Base-by-base conservation (phyloP, 2,888 invertebrate genomes). In the Cheilosia variabilis region DNA sequence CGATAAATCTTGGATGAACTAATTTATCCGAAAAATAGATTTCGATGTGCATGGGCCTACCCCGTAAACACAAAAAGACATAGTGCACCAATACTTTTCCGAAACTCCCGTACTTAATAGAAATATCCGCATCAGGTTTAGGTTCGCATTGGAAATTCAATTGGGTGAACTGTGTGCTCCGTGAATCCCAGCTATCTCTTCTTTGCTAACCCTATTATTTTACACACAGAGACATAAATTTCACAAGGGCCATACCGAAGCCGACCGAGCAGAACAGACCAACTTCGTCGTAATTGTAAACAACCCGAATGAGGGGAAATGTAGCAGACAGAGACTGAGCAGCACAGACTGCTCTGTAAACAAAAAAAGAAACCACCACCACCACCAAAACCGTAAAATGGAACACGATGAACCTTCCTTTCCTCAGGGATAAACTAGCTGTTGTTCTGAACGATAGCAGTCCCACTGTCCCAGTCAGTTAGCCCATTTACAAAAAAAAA, bases 251-350 rank as follows among this genome's bases (percentile, higher is more conserved):
- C 15, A 79, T 73, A 78, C 58, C 24, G 2, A 10, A 0, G 5
- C 24, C 15, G 24, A 27, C 52, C 17, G n/a, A 22, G 22, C 24
- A 24, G n/a, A 63, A 47, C 55, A 66, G 53, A 57, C 66, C 34
- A 22, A 5, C 6, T 52, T 45, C 47, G 17, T 47, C 47, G 3
- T 1, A 13, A 10, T 19, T 47, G 43, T n/a, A 43, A 65, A 34
- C 19, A 41, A 52, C 4, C 50, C 47, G 52, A 60, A 34, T 5
- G n/a, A 78, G 69, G 78, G 78, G 78, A 78, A 78, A 68, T 4
- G 13, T 57, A 17, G 15, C 24, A 34, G 31, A 9, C 6, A 6
- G 27, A 27, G 27, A 27, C 27, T 6, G 34, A 22, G n/a, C 62
- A 31, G 15, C 57, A 1, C 9, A 34, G 34, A 9, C 34, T 34